A percentile compares a stretch with the other conserved stretches of the same genome.
phyloP scores from a whole-genome alignment of 2,113 vertebrate species.

The Hemiscyllium ocellatum region DNA sequence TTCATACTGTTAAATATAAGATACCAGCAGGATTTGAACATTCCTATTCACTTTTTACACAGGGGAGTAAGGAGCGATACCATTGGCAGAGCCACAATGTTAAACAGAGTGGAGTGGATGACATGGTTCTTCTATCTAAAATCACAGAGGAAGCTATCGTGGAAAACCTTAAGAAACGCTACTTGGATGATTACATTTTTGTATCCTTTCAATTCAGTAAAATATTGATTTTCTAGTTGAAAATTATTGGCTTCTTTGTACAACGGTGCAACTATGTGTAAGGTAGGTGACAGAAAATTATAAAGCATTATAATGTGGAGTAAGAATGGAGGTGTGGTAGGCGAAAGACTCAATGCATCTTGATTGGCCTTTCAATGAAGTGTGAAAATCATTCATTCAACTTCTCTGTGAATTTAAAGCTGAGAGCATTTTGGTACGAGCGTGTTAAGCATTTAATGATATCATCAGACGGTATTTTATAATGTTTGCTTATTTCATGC shows the following conservation, averaged over 20 bases:
- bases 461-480: neutral
- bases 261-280: neutral
- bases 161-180: conserved; percentile 93
- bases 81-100: conserved; percentile 99
- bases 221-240: neutral
- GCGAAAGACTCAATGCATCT: neutral
- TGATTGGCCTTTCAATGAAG: neutral
- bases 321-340: neutral
- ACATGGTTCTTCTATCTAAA: conserved; percentile 94
- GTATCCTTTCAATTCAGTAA: conserved; percentile 65
- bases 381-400: neutral
- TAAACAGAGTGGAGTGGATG: conserved; percentile 92
- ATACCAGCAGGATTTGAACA: neutral
- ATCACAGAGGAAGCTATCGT: conserved; percentile 89
- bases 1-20: neutral
- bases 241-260: neutral
- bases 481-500: neutral
- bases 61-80: conserved; percentile 85
- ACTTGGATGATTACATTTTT: conserved; percentile 93
- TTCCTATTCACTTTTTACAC: neutral
- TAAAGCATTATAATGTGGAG: neutral
- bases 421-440: neutral
- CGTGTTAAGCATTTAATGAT: neutral
- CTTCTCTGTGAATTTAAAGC: neutral
- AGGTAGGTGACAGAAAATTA: neutral